Conservation (phyloP, 2,888 invertebrate species). For the Eumerus sabulonum region DNA sequence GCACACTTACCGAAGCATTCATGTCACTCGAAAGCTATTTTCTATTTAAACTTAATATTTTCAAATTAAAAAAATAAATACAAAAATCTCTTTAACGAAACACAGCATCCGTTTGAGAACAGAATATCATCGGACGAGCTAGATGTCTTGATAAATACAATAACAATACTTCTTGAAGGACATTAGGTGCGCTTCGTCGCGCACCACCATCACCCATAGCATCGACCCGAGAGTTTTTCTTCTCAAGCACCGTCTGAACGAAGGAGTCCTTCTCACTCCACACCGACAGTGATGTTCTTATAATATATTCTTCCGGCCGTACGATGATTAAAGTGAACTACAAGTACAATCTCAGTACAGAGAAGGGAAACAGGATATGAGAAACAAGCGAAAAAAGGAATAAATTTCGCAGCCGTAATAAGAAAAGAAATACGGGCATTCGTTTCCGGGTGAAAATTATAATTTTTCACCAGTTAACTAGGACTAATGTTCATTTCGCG, state of each 20-base stretch:
- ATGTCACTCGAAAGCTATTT: too few relatives aligned
- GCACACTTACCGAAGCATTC: too few relatives aligned
- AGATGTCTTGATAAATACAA: not conserved
- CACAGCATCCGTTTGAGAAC: too few relatives aligned
- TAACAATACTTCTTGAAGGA: slow-evolving; percentile 39
- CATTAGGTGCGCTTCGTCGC: slow-evolving; percentile 53
- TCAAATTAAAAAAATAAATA: too few relatives aligned
- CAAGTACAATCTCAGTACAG: slow-evolving; percentile 4
- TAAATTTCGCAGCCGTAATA: slow-evolving; percentile 57
- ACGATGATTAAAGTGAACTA: slow-evolving; percentile 32
- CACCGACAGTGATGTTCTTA: slow-evolving; percentile 7
- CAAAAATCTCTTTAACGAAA: too few relatives aligned
- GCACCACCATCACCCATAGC: slow-evolving; percentile 30
- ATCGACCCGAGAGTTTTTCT: slow-evolving; percentile 52
- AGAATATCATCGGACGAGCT: too few relatives aligned
- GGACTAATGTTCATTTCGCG: slow-evolving; percentile 59
- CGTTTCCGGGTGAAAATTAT: slow-evolving; percentile 62
- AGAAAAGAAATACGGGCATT: slow-evolving; percentile 55
- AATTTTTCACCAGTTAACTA: slow-evolving; percentile 64
- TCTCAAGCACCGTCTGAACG: too few relatives aligned
- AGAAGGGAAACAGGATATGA: slow-evolving; percentile 24
- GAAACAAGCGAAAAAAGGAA: slow-evolving; percentile 25
- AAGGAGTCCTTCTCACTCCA: slow-evolving; percentile 6
- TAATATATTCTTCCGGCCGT: slow-evolving; percentile 16
- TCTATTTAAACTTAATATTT: too few relatives aligned